A percentile compares a stretch with the other conserved stretches of the same genome.
Evolutionary conservation across 2,797 vertebrate species (phyloP).

Genomic region (Morelia viridis): DNA sequence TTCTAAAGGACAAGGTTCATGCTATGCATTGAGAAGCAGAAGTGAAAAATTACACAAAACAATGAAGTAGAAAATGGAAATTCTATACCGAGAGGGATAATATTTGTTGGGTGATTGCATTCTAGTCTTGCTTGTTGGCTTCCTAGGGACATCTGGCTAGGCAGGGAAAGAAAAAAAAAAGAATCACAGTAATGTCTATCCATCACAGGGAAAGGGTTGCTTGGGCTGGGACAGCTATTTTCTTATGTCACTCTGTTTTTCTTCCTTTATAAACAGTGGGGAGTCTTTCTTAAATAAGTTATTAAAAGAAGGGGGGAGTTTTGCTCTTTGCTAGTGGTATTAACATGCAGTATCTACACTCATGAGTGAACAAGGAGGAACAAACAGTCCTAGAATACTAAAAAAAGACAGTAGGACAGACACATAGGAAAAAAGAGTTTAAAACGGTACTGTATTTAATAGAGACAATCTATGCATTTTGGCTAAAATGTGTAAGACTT

Average conservation of each 20-base stretch:
- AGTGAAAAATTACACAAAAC: slow-evolving; percentile 5
- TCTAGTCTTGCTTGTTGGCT: neutral
- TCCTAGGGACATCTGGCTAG: neutral
- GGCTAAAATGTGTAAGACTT: neutral
- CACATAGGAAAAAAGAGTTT: neutral
- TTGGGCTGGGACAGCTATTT: neutral
- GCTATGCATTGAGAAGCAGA: neutral
- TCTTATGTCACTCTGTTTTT: neutral
- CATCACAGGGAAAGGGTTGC: neutral
- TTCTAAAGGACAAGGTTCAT: neutral
- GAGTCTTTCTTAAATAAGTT: neutral
- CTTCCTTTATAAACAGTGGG: neutral
- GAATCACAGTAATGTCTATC: neutral
- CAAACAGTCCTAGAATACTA: neutral
- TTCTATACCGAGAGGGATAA: neutral
- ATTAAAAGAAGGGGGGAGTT: neutral
- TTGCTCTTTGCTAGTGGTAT: neutral
- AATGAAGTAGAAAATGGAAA: neutral
- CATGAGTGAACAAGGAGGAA: neutral
- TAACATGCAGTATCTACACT: neutral
- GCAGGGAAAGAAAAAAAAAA: neutral
- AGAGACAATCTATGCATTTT: neutral
- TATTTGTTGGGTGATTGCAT: neutral
- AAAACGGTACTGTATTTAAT: neutral
- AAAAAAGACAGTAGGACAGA: neutral